phyloP scores from a whole-genome alignment of 2,797 vertebrate genomes.

The Hippocampus kuda region DNA sequence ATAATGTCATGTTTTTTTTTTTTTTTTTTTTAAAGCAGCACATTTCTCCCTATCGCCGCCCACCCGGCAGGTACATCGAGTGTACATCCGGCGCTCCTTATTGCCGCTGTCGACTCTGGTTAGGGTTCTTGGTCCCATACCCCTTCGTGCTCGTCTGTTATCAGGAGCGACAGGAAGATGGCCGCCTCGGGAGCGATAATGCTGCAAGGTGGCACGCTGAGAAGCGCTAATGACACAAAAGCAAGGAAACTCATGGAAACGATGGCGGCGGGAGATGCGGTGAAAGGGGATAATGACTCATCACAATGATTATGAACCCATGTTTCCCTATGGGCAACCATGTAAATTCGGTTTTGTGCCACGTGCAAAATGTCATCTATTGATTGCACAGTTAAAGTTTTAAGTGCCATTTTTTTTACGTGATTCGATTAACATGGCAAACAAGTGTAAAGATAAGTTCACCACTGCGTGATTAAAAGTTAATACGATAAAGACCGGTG shows the following conservation, averaged over 20 bases:
- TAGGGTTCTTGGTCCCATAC: not conserved
- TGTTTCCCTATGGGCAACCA: not conserved
- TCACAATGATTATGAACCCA: not conserved
- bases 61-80: not conserved
- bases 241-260: not conserved
- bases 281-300: not conserved
- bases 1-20: not conserved
- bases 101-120: slow-evolving; percentile 1
- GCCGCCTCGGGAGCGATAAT: not conserved
- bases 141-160: not conserved
- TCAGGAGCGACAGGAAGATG: slow-evolving; percentile 1
- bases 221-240: not conserved
- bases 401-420: no score
- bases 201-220: not conserved
- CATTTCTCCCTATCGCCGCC: not conserved
- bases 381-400: no score
- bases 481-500: no score
- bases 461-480: no score
- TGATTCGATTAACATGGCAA: no score
- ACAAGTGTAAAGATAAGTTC: no score
- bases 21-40: not conserved
- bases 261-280: not conserved
- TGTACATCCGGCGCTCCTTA: slow-evolving; percentile 1
- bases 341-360: not conserved
- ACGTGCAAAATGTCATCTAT: no score